Conservation (phyloP, 2,113 vertebrate species). For the Cryptotis parvus region DNA sequence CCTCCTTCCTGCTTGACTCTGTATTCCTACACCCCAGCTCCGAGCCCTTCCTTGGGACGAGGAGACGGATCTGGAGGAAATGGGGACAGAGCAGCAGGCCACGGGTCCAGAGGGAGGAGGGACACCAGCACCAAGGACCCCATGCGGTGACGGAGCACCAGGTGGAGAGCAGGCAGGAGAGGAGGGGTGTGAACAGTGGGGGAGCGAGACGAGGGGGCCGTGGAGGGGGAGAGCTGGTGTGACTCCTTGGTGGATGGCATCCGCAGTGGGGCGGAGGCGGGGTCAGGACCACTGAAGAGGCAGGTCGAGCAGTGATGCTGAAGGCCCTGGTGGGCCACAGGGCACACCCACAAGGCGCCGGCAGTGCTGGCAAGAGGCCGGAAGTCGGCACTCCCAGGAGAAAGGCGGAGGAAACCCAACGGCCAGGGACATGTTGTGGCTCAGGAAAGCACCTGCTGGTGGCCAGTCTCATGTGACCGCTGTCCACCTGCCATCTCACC, state of each 20-base stretch:
- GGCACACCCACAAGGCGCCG: too few species aligned
- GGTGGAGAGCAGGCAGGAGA: neutral
- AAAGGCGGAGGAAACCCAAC: too few species aligned
- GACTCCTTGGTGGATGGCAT: neutral
- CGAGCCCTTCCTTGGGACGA: neutral
- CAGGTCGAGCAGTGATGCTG: neutral
- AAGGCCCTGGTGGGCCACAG: too few species aligned
- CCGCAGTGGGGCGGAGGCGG: fast-evolving
- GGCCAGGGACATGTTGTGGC: too few species aligned
- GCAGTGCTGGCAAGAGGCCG: too few species aligned
- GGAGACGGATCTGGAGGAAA: neutral
- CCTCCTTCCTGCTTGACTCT: neutral
- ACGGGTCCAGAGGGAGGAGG: neutral
- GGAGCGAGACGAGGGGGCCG: neutral
- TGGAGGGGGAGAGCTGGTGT: too few species aligned
- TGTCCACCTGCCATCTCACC: neutral
- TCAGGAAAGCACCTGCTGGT: too few species aligned
- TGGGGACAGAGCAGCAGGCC: neutral
- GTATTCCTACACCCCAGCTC: neutral
- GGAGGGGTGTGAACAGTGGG: neutral
- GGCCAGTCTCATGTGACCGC: neutral
- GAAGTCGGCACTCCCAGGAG: too few species aligned
- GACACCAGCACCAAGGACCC: neutral
- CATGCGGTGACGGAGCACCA: neutral
- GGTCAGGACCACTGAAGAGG: too few species aligned